A percentile compares a stretch with the other conserved stretches of the same genome.
Evolutionary conservation across 1,140 invertebrate species (phyloP).

Genomic region (Brachionus paranguensis): DNA sequence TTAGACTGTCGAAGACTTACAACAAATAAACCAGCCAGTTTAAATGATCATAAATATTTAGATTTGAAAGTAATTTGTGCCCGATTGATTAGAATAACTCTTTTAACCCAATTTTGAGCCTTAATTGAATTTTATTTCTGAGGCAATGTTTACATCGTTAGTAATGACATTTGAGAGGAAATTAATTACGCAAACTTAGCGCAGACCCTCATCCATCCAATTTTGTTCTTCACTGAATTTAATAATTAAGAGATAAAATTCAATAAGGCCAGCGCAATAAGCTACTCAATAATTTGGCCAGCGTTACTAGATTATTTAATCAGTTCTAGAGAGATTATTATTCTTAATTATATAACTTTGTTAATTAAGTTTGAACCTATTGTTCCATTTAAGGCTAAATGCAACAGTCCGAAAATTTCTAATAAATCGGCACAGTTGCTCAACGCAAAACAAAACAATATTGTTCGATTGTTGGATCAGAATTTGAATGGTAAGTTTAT

Average conservation of each 20-base stretch:
- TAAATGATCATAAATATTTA: slow-evolving; percentile 24
- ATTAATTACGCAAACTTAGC: background rate
- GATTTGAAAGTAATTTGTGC: slow-evolving; percentile 15
- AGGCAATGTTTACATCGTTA: background rate
- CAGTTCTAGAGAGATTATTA: background rate
- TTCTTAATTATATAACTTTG: background rate
- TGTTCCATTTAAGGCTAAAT: background rate
- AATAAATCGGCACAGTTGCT: slow-evolving; percentile 11
- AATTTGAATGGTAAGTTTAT: background rate
- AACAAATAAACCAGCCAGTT: background rate
- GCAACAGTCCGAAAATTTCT: background rate
- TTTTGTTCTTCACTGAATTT: background rate
- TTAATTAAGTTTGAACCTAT: background rate
- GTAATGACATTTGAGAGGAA: background rate
- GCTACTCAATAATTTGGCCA: background rate
- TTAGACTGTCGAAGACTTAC: background rate
- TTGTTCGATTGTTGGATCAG: background rate
- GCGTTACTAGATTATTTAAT: background rate
- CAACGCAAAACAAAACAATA: background rate
- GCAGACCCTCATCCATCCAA: background rate
- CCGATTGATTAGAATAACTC: background rate
- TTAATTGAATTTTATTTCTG: background rate
- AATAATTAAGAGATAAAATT: background rate
- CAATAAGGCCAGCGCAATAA: background rate
- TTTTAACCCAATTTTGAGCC: background rate